These are phyloP conservation scores for Spodoptera exigua DNA, from an alignment of 2,888 invertebrate genomes.

Conservation along the genomic window DNA sequence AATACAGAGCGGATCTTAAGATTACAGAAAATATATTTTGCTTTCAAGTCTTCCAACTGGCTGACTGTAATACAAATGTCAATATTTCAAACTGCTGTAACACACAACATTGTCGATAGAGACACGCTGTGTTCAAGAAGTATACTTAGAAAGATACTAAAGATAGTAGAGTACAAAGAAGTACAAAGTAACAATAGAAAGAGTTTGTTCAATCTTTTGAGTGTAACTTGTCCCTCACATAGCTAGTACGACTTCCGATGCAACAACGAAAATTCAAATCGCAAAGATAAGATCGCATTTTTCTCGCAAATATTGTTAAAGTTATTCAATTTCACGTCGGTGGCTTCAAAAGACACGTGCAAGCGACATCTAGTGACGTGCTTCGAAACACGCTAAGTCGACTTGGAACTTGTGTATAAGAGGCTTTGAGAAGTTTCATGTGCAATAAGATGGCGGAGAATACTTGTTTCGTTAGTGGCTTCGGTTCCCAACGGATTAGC, in stretches of 20 bases:
- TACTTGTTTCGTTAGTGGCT: slow-evolving; percentile 29
- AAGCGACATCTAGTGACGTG: slow-evolving; percentile 41
- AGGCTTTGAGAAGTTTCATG: slow-evolving; percentile 47
- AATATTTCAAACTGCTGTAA: too few species aligned
- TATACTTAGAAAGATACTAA: too few species aligned
- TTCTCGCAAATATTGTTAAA: slow-evolving; percentile 42
- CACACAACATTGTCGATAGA: too few species aligned
- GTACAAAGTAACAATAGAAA: too few species aligned
- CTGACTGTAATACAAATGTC: too few species aligned
- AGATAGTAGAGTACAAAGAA: too few species aligned
- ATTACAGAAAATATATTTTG: too few species aligned
- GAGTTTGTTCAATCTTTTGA: not conserved
- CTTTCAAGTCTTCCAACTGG: too few species aligned
- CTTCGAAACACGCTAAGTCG: slow-evolving; percentile 44
- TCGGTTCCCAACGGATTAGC: slow-evolving; percentile 25
- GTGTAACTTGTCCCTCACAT: not conserved
- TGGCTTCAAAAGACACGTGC: slow-evolving; percentile 44
- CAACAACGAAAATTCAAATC: slow-evolving; percentile 16
- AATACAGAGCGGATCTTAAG: too few species aligned
- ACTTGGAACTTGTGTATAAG: slow-evolving; percentile 32
- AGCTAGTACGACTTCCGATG: not conserved
- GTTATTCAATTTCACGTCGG: slow-evolving; percentile 49
- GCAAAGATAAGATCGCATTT: slow-evolving; percentile 20
- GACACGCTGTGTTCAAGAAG: too few species aligned
- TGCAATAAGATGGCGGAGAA: slow-evolving; percentile 35